Evolutionary conservation across 2,113 vertebrate species (phyloP).

Genomic region (Thamnophis sirtalis): DNA sequence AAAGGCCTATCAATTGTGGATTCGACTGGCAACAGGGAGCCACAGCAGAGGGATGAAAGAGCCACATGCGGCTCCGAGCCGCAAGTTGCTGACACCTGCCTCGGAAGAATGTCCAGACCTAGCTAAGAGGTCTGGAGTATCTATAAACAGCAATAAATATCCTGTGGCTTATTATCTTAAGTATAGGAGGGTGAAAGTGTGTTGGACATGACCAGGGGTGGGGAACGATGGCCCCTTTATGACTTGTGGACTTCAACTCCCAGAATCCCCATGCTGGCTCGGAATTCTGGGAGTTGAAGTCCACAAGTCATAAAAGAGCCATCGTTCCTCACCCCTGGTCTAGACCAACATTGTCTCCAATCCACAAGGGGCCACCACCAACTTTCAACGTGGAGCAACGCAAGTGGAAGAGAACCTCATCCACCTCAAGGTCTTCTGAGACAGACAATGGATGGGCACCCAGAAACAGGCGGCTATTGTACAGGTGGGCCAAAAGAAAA

Average conservation of each 20-base stretch:
- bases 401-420: not conserved
- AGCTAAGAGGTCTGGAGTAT: not conserved
- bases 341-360: not conserved
- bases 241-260: not conserved
- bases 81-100: too few species aligned
- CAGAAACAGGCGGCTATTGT: not conserved
- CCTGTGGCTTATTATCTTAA: not conserved
- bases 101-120: not conserved
- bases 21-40: too few species aligned
- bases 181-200: too few species aligned
- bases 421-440: not conserved
- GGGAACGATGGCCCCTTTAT: not conserved
- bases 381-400: not conserved
- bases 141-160: not conserved
- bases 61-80: too few species aligned
- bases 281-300: not conserved
- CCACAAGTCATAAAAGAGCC: not conserved
- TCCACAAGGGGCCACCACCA: not conserved
- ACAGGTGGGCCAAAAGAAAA: not conserved
- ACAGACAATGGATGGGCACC: not conserved
- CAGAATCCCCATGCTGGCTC: not conserved
- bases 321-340: not conserved
- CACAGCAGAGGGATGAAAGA: too few species aligned
- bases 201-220: not conserved
- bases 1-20: too few species aligned